Percentiles rank a stretch among this genome's conserved stretches.
Evolutionary conservation across 2,113 vertebrate genomes (phyloP).

Genomic region (Chrysochloris asiatica): DNA sequence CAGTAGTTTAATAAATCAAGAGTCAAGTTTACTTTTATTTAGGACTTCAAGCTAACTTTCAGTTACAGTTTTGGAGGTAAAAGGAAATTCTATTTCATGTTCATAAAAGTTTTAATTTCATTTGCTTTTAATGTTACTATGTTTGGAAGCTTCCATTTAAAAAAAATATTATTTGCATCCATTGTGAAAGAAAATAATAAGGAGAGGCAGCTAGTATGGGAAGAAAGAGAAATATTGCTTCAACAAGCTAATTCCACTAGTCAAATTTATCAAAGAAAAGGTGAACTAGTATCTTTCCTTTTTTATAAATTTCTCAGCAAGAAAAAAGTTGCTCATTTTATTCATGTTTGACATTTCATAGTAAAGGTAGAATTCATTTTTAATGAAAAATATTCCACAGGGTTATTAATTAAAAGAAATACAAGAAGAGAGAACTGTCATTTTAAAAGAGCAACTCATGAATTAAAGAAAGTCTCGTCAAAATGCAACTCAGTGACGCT

Average conservation of each 20-base stretch:
- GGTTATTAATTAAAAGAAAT: conserved; percentile 67
- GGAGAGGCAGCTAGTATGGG: neutral
- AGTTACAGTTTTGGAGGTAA: conserved; percentile 49
- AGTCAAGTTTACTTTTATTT: neutral
- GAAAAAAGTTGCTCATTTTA: conserved; percentile 60
- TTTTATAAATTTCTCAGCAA: conserved; percentile 45
- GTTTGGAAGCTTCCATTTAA: conserved; percentile 20
- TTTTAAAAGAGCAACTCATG: conserved; percentile 62
- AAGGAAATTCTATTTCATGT: conserved; percentile 14
- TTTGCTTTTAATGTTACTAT: neutral
- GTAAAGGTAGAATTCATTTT: conserved; percentile 69
- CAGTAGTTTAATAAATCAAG: neutral
- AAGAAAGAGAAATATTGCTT: conserved; percentile 60
- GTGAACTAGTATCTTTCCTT: conserved; percentile 44
- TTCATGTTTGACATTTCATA: conserved; percentile 73
- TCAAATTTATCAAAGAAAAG: conserved; percentile 69
- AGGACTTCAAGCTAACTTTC: conserved; percentile 13
- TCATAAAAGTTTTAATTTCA: conserved; percentile 10
- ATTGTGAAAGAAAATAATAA: conserved; percentile 7
- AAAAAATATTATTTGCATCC: conserved; percentile 13
- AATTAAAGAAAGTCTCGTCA: conserved; percentile 24
- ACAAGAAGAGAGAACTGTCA: neutral
- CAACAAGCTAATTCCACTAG: conserved; percentile 38
- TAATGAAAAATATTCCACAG: conserved; percentile 62
- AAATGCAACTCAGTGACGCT: neutral